A percentile compares a stretch with the other conserved stretches of the same genome.
These are phyloP conservation scores for Drosophila erecta DNA, from an alignment of 1,140 invertebrate species.

Conservation along the genomic window DNA sequence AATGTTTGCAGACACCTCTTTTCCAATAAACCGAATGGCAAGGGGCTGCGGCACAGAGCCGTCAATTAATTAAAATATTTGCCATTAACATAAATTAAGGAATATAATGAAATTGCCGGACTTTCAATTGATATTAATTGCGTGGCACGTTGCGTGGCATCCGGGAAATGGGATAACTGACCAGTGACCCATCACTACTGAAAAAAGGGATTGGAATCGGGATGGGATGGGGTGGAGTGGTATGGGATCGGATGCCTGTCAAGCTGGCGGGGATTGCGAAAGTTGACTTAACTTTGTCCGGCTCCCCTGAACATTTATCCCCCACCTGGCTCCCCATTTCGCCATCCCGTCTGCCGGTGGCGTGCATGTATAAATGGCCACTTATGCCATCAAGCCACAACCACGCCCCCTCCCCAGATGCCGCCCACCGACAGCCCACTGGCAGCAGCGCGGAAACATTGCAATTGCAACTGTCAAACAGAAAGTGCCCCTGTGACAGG, in stretches of 20 bases:
- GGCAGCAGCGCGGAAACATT: constrained; percentile 40
- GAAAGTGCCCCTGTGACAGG: constrained; percentile 51
- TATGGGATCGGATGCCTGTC: constrained; percentile 21
- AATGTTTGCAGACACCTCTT: constrained; percentile 44
- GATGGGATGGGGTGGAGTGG: neutral
- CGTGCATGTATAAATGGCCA: constrained; percentile 59
- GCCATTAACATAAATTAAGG: constrained; percentile 79
- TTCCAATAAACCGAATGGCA: constrained; percentile 6
- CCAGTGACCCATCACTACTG: neutral
- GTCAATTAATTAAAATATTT: constrained; percentile 79
- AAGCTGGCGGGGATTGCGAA: constrained; percentile 28
- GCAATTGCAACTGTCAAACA: constrained; percentile 62
- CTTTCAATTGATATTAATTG: constrained; percentile 80
- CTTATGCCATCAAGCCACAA: constrained; percentile 46
- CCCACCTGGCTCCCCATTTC: neutral
- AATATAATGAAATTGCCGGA: constrained; percentile 67
- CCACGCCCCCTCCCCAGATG: neutral
- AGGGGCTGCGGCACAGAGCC: constrained; percentile 1
- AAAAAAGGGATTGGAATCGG: neutral
- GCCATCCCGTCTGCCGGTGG: neutral
- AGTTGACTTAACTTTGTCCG: constrained; percentile 51
- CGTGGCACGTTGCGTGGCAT: constrained; percentile 15
- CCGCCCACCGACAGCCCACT: constrained; percentile 5
- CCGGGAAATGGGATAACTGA: constrained; percentile 9
- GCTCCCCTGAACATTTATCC: neutral